Conservation (phyloP, 2,797 vertebrate genomes). For the Rhinella marina region DNA sequence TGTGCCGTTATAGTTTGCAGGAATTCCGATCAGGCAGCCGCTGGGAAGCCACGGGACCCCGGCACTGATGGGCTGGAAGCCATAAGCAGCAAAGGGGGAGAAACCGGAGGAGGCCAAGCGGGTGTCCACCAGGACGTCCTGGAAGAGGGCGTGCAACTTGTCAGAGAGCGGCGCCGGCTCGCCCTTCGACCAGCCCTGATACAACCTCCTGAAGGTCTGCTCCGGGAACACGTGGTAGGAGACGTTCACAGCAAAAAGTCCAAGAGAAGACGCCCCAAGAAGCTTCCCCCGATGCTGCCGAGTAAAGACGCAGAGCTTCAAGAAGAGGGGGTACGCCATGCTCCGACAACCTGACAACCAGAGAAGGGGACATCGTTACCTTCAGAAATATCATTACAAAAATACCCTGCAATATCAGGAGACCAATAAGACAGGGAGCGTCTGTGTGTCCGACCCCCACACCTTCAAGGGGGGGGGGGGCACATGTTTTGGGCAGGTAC, state of each 20-base stretch:
- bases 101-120: slow-evolving; percentile 71
- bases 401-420: too few species aligned
- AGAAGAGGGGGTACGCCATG: slow-evolving; percentile 71
- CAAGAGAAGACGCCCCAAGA: slow-evolving; percentile 79
- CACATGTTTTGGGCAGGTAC: too few species aligned
- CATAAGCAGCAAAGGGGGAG: slow-evolving; percentile 82
- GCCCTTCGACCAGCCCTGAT: slow-evolving; percentile 87
- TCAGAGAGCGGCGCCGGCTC: slow-evolving; percentile 77
- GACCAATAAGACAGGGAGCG: too few species aligned
- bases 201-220: slow-evolving; percentile 78
- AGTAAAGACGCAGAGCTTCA: slow-evolving; percentile 74
- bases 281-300: slow-evolving; percentile 83
- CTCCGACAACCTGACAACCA: slow-evolving; percentile 67
- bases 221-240: slow-evolving; percentile 86
- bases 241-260: slow-evolving; percentile 83
- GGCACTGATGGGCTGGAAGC: slow-evolving; percentile 88
- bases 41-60: slow-evolving; percentile 86
- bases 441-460: too few species aligned
- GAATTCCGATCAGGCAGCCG: slow-evolving; percentile 86
- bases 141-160: slow-evolving; percentile 79
- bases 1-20: slow-evolving; percentile 84
- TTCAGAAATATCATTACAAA: too few species aligned
- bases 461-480: too few species aligned
- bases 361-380: slow-evolving; percentile 48
- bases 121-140: slow-evolving; percentile 81